phyloP scores from a whole-genome alignment of 2,888 invertebrate species.

The Deilephila porcellus region DNA sequence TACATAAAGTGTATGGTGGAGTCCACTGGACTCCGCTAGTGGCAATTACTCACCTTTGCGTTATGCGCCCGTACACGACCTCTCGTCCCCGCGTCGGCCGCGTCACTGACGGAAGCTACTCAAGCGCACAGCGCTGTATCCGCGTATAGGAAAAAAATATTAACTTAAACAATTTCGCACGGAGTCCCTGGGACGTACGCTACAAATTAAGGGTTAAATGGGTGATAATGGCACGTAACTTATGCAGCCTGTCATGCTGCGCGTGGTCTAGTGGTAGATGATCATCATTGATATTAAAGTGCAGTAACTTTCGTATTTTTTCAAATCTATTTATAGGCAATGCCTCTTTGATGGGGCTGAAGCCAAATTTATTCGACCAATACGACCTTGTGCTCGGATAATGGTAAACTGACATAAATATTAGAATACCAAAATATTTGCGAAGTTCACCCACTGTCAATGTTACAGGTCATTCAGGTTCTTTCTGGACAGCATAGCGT shows the following conservation, averaged over 20 bases:
- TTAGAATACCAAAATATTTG: slow-evolving; percentile 34
- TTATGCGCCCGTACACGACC: too few relatives aligned
- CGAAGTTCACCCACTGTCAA: slow-evolving; percentile 31
- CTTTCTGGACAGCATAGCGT: slow-evolving; percentile 37
- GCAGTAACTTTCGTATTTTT: slow-evolving; percentile 41
- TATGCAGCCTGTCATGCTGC: slow-evolving; percentile 42
- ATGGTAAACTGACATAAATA: slow-evolving; percentile 37
- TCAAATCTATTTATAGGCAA: slow-evolving; percentile 47
- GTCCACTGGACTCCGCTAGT: too few relatives aligned
- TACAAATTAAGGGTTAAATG: slow-evolving; percentile 31
- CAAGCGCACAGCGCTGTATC: too few relatives aligned
- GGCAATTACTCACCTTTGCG: too few relatives aligned
- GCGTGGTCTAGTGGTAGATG: slow-evolving; percentile 35
- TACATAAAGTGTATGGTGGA: too few relatives aligned
- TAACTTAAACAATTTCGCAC: slow-evolving; percentile 30
- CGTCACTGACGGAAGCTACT: too few relatives aligned
- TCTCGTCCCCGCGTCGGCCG: too few relatives aligned
- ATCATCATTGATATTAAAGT: slow-evolving; percentile 47
- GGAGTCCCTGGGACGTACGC: too few relatives aligned
- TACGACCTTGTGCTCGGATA: slow-evolving; percentile 40
- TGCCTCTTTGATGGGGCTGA: slow-evolving; percentile 35
- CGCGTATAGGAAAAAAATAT: too few relatives aligned
- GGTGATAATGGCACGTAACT: slow-evolving; percentile 42
- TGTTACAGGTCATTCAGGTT: slow-evolving; percentile 36
- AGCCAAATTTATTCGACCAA: slow-evolving; percentile 40